Evolutionary conservation across 2,113 vertebrate genomes (phyloP), one percentile per base, ranked within the genome.

Genomic region (Oreocharis arfaki): DNA sequence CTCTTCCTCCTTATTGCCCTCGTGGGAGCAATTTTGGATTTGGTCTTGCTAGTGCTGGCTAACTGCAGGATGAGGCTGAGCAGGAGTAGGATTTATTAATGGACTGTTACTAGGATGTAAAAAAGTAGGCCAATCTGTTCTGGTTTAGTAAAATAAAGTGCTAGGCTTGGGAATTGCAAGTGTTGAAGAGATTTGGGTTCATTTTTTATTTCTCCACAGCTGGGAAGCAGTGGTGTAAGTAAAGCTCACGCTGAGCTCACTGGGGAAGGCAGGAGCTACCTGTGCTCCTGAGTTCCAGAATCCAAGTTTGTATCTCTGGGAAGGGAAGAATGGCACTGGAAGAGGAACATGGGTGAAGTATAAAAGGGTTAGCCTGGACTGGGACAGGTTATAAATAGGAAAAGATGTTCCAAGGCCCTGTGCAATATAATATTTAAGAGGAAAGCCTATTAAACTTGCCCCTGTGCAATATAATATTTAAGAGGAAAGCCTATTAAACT

Each of bases 1-100:
- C 67, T 9, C 65, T 69, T 91, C 32, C 78, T 88, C 33, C 55
- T 83, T n/a, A 94, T 11, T 42, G 71, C 46, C 63, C 95, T 92
- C 64, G 49, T 52, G 92, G 83, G 95, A 93, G 16, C 59, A 93
- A 84, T 89, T 83, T 56, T 23, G 26, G 67, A 60, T 68, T 69
- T 28, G 41, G 61, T 53, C 63, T 95, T 76, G 50, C 95, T 70
- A 60, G 85, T 90, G 56, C 79, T 92, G 81, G 71, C 19, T 82
- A 89, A 47, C 81, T 83, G 78, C 90, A 93, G 70, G 84, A 65
- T 69, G 77, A 80, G 70, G 46, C 74, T 95, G 95, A 89, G 77
- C 35, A 60, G 44, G 33, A 89, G 57, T 32, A 93, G n/a, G 63
- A 91, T 93, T 97, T 96, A 93, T 96, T 94, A 95, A 85, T 57